These are phyloP conservation scores for Hiodon tergisus DNA, from an alignment of 2,113 vertebrate species.

Conservation along the genomic window DNA sequence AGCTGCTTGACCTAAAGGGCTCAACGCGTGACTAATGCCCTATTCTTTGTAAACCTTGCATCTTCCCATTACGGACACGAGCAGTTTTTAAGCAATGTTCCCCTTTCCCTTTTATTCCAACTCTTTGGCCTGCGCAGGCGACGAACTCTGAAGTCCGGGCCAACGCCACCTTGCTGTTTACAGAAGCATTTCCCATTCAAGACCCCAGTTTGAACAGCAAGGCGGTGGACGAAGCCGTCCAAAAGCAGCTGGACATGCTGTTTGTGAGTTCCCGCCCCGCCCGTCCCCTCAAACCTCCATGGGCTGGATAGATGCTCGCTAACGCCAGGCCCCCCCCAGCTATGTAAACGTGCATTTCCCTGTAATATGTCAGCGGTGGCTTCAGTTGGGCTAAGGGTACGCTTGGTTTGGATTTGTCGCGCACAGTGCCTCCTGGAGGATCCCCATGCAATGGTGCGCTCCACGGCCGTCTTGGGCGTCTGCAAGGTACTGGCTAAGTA, in stretches of 20 bases:
- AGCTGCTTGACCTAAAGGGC: no score
- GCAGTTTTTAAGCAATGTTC: not conserved
- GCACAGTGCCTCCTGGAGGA: slow-evolving; percentile 80
- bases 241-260: slow-evolving; percentile 83
- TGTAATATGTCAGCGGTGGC: not conserved
- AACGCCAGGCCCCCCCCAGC: not conserved
- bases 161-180: slow-evolving; percentile 83
- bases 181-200: slow-evolving; percentile 84
- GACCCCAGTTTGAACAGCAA: slow-evolving; percentile 66
- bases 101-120: not conserved
- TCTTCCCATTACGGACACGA: not conserved
- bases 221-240: slow-evolving; percentile 73
- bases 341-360: slow-evolving; percentile 5
- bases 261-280: slow-evolving; percentile 67
- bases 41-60: not conserved
- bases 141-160: slow-evolving; percentile 85
- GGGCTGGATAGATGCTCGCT: not conserved
- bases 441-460: slow-evolving; percentile 79
- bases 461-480: slow-evolving; percentile 75
- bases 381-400: not conserved
- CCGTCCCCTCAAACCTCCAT: not conserved
- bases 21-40: no score
- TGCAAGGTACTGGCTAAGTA: slow-evolving; percentile 80
- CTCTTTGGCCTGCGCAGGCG: slow-evolving; percentile 55
- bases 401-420: slow-evolving; percentile 17